phyloP scores from a whole-genome alignment of 2,888 invertebrate genomes.

The Eulithis testata region DNA sequence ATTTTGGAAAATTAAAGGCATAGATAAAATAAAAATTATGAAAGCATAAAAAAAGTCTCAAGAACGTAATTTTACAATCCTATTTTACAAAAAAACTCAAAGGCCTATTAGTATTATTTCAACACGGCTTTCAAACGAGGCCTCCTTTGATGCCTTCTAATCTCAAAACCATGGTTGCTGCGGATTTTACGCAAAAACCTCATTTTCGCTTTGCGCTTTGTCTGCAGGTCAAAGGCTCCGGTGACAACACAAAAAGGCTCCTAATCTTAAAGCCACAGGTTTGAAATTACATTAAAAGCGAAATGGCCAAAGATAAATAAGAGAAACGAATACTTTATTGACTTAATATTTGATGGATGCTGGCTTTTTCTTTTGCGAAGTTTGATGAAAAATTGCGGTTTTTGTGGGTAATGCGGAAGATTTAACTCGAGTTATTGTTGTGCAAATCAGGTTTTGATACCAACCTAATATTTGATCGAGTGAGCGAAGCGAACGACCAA shows the following conservation, averaged over 20 bases:
- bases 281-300: slow-evolving; percentile 13
- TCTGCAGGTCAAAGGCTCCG: slow-evolving; percentile 13
- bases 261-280: slow-evolving; percentile 10
- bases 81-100: too few relatives aligned
- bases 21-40: too few relatives aligned
- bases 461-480: too few relatives aligned
- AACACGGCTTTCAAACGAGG: background rate
- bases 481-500: too few relatives aligned
- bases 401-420: slow-evolving; percentile 6
- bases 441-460: slow-evolving; percentile 4
- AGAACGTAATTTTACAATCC: too few relatives aligned
- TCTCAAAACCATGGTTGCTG: slow-evolving; percentile 14
- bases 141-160: slow-evolving; percentile 12
- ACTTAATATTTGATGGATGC: slow-evolving; percentile 32
- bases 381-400: slow-evolving; percentile 11
- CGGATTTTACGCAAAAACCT: slow-evolving; percentile 23
- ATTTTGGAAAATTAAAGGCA: too few relatives aligned
- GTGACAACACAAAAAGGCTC: slow-evolving; percentile 7
- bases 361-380: slow-evolving; percentile 17
- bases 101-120: slow-evolving; percentile 1
- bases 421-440: slow-evolving; percentile 5
- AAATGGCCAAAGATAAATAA: slow-evolving; percentile 19
- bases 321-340: slow-evolving; percentile 26
- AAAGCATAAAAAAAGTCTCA: too few relatives aligned
- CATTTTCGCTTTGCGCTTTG: slow-evolving; percentile 20